Conservation (phyloP, 2,797 vertebrate genomes). For the Anas georgica region DNA sequence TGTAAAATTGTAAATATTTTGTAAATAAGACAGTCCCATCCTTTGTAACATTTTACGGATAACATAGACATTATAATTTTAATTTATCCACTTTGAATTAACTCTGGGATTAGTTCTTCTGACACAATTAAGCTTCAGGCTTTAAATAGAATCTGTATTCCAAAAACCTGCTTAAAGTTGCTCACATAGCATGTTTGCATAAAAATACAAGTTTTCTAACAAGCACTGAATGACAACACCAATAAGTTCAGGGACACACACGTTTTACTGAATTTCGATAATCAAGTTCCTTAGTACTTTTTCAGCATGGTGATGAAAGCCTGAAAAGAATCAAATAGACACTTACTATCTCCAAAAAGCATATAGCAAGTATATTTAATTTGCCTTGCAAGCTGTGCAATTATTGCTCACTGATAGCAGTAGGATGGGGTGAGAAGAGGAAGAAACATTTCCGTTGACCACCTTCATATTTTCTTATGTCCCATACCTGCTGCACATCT, state of each 20-base stretch:
- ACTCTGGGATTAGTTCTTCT: background rate
- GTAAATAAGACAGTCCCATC: background rate
- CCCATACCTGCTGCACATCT: background rate
- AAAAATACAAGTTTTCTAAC: background rate
- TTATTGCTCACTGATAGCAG: background rate
- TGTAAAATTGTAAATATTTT: background rate
- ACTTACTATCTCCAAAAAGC: background rate
- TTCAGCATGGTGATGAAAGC: background rate
- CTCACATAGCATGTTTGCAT: background rate
- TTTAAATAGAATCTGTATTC: background rate
- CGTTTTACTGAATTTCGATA: background rate
- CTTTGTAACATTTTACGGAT: background rate
- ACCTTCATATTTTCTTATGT: background rate
- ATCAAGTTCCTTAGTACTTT: background rate
- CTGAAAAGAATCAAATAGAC: background rate
- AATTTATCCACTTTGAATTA: slow-evolving; percentile 7
- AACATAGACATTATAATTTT: background rate
- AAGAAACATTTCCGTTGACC: background rate
- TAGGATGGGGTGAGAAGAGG: background rate
- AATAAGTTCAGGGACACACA: background rate
- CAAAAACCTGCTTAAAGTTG: background rate
- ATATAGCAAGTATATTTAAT: background rate
- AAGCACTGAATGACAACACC: background rate
- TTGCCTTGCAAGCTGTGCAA: background rate
- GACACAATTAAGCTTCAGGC: background rate